Evolutionary conservation across 2,797 vertebrate genomes (phyloP).

Genomic region (Heterohyrax brucei): DNA sequence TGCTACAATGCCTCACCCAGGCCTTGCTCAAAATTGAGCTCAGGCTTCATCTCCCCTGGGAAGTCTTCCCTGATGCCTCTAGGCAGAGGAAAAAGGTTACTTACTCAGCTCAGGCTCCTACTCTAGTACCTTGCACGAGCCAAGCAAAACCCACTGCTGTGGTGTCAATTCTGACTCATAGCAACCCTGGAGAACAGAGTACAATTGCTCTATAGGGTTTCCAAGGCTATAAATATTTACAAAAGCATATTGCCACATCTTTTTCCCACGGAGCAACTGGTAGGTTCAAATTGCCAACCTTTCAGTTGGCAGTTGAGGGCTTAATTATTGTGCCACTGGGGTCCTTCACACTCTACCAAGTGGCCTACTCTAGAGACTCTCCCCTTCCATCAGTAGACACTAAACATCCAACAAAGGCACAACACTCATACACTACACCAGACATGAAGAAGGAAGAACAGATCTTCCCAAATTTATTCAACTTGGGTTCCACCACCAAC

Average conservation of each 20-base stretch:
- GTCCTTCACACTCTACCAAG: background rate
- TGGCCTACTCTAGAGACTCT: background rate
- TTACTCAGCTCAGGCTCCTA: background rate
- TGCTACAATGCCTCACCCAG: background rate
- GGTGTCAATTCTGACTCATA: background rate
- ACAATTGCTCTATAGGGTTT: background rate
- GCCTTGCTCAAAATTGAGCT: background rate
- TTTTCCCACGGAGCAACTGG: background rate
- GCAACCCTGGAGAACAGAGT: no score
- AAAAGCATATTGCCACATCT: background rate
- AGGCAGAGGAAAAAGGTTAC: background rate
- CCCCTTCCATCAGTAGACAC: background rate
- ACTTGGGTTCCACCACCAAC: background rate
- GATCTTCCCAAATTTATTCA: background rate
- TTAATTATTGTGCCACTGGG: no score
- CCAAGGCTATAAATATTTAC: background rate
- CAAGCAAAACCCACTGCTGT: background rate
- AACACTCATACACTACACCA: background rate
- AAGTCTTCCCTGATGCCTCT: background rate
- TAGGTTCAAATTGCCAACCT: no score
- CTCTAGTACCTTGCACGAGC: background rate
- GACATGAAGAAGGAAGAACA: background rate
- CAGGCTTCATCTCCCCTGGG: background rate
- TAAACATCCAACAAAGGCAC: background rate
- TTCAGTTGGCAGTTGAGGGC: no score